Percentiles rank a stretch among this genome's conserved stretches.
phyloP scores from a whole-genome alignment of 2,888 invertebrate genomes.

The Cerastis leucographa region DNA sequence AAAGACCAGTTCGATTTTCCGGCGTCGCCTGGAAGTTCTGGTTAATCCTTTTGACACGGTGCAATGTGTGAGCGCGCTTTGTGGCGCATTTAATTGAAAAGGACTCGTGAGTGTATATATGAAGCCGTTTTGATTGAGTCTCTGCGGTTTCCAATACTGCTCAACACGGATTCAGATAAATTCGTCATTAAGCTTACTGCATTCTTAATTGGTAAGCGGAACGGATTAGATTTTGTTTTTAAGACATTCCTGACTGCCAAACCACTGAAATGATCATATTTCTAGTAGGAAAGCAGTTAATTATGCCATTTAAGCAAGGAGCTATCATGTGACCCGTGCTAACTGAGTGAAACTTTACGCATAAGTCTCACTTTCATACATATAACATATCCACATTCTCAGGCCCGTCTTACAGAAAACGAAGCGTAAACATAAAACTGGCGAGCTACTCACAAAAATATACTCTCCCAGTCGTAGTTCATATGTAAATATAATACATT shows the following conservation, averaged over 20 bases:
- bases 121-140: conserved; percentile 25
- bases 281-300: background rate
- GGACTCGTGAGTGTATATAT: conserved; percentile 16
- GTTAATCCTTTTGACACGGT: conserved; percentile 33
- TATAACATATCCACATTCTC: conserved; percentile 43
- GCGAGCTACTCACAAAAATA: conserved; percentile 62
- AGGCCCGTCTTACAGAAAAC: conserved; percentile 52
- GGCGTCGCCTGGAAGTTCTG: conserved; percentile 12
- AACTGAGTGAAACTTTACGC: conserved; percentile 29
- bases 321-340: conserved; percentile 23
- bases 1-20: conserved; percentile 22
- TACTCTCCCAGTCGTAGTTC: conserved; percentile 62
- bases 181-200: background rate
- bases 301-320: conserved; percentile 26
- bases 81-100: conserved; percentile 37
- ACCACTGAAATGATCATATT: background rate
- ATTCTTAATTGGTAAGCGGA: background rate
- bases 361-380: conserved; percentile 28
- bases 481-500: conserved; percentile 65
- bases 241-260: background rate
- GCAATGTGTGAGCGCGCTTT: conserved; percentile 17
- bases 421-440: conserved; percentile 63
- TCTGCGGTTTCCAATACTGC: conserved; percentile 1
- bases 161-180: background rate
- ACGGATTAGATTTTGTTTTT: background rate